These are phyloP conservation scores for Anneissia japonica DNA, from an alignment of 35 echinoderm and acorn worm genomes.

Conservation along the genomic window DNA sequence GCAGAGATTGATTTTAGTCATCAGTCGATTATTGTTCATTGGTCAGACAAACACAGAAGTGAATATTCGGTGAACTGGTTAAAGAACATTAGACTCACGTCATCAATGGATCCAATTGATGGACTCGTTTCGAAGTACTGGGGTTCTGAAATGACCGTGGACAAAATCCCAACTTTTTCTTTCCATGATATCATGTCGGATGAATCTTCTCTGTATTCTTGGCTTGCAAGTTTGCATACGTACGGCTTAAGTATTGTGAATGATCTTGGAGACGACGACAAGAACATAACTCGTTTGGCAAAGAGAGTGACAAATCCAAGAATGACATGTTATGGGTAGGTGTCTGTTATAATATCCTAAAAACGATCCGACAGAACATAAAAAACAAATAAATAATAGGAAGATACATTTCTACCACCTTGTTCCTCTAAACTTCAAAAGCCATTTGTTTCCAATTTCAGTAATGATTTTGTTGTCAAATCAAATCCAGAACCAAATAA, in stretches of 20 bases:
- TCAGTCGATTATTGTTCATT: not conserved
- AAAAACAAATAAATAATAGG: too few relatives aligned
- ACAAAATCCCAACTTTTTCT: not conserved
- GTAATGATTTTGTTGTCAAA: not conserved
- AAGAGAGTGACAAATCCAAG: not conserved
- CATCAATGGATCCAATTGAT: not conserved
- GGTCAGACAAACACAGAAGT: not conserved
- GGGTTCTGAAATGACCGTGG: not conserved
- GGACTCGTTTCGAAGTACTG: not conserved
- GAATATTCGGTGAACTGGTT: not conserved
- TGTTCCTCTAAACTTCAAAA: too few relatives aligned
- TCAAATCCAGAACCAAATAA: not conserved
- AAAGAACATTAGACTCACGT: not conserved
- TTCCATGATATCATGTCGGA: not conserved
- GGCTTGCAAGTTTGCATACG: not conserved
- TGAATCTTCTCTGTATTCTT: not conserved
- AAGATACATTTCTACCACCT: too few relatives aligned
- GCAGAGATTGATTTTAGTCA: not conserved
- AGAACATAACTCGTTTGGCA: not conserved
- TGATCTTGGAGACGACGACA: not conserved
- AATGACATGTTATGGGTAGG: not conserved
- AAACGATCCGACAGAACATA: too few relatives aligned
- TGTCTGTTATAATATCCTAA: not conserved
- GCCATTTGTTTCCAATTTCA: not conserved
- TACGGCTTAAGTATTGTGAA: not conserved